Percentiles rank a stretch among this genome's conserved stretches.
These are phyloP conservation scores for Xanthorhoe spadicearia DNA, from an alignment of 2,888 invertebrate species.

Conservation along the genomic window DNA sequence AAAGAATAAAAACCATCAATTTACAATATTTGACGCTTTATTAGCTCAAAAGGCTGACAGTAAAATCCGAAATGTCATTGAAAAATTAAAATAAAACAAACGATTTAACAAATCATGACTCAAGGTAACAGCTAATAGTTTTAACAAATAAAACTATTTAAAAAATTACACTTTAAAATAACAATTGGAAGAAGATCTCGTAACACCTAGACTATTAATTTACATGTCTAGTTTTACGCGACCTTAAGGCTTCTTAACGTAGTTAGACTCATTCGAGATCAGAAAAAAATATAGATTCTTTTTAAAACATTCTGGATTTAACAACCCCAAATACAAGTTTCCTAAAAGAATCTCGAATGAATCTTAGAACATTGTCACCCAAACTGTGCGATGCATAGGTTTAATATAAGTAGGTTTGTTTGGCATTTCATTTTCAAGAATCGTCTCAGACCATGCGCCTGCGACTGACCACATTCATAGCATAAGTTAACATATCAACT, in stretches of 20 bases:
- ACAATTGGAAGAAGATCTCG: conserved; percentile 57
- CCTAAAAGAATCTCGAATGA: conserved; percentile 53
- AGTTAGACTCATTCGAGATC: conserved; percentile 51
- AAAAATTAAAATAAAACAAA: conserved; percentile 82
- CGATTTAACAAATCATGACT: conserved; percentile 84
- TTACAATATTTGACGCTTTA: conserved; percentile 82
- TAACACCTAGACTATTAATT: conserved; percentile 16
- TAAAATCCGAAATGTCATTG: conserved; percentile 81
- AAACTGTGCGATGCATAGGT: conserved; percentile 62
- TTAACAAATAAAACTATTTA: conserved; percentile 80
- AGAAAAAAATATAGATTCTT: conserved; percentile 32
- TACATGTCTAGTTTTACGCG: conserved; percentile 12
- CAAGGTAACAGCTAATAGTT: conserved; percentile 82
- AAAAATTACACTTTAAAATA: conserved; percentile 76
- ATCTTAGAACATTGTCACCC: conserved; percentile 61
- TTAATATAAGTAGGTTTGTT: conserved; percentile 62
- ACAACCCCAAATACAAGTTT: conserved; percentile 32
- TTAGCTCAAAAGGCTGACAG: conserved; percentile 81
- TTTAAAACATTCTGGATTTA: conserved; percentile 34
- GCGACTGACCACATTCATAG: conserved; percentile 46
- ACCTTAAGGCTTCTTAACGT: conserved; percentile 26
- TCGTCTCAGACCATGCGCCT: conserved; percentile 37
- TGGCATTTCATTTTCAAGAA: conserved; percentile 64
- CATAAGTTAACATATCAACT: conserved; percentile 72
- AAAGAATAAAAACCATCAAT: conserved; percentile 69